Base-by-base conservation (phyloP, 1,140 invertebrate genomes). In the Copidosoma floridanum region DNA sequence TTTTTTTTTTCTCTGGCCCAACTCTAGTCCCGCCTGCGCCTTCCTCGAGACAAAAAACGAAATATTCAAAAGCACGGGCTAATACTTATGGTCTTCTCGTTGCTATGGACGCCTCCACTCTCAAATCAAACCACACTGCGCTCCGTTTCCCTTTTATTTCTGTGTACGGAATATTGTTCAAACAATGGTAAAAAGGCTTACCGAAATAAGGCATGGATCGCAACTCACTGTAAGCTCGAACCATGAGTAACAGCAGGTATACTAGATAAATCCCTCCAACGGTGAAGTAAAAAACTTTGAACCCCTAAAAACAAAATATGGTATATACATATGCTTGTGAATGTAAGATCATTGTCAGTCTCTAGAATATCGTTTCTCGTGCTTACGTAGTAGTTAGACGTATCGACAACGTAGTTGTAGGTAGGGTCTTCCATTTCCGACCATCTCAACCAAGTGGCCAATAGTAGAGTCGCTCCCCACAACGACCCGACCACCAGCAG, bases 141-240 rank as follows among this genome's bases (percentile, higher is more conserved):
- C n/a, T n/a, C n/a, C n/a, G n/a, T n/a, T n/a, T n/a, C n/a, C n/a
- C n/a, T n/a, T n/a, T n/a, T n/a, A n/a, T n/a, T n/a, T n/a, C n/a
- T n/a, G n/a, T n/a, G n/a, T n/a, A n/a, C n/a, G n/a, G n/a, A n/a
- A n/a, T n/a, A n/a, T n/a, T n/a, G n/a, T n/a, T n/a, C n/a, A n/a
- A n/a, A n/a, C n/a, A n/a, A n/a, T n/a, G n/a, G n/a, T n/a, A n/a
- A n/a, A n/a, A n/a, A 46, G 16, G 58, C 46, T 87, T 83, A 97
- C 94, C 94, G 85, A 98, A 97, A 80, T 92, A 97, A 61, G 94
- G 94, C 95, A 98, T 98, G 10, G 93, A 92, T 71, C 94, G 84
- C 26, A 99, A 82, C 81, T 98, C 95, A 65, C 89, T 94, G 73
- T 96, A 98, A 2, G 95, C 94, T 71, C 89, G 88, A 20, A 98